These are phyloP conservation scores for Cyclophora albipunctata DNA, from an alignment of 2,888 invertebrate genomes.

Conservation along the genomic window DNA sequence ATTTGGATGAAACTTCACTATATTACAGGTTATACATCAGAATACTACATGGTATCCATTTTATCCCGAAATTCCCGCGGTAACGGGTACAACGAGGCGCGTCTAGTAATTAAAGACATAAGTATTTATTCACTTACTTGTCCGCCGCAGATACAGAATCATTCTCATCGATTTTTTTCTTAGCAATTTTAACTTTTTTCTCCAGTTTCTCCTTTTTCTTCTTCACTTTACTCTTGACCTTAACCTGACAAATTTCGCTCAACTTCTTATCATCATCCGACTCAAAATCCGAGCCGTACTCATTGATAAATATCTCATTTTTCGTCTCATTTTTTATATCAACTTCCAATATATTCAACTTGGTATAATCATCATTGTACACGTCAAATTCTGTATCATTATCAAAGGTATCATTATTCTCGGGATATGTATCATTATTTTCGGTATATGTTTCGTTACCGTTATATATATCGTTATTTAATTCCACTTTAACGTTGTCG, in stretches of 20 bases:
- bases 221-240: slow-evolving; percentile 21
- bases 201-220: slow-evolving; percentile 23
- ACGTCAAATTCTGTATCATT: slow-evolving; percentile 1
- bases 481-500: slow-evolving; percentile 24
- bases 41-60: too few relatives aligned
- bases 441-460: neutral
- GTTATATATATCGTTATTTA: slow-evolving; percentile 3
- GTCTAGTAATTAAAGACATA: too few relatives aligned
- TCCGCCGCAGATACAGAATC: slow-evolving; percentile 37
- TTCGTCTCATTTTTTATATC: slow-evolving; percentile 37
- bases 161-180: slow-evolving; percentile 23
- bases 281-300: slow-evolving; percentile 36
- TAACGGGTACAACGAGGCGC: too few relatives aligned
- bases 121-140: slow-evolving; percentile 30
- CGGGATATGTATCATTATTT: neutral
- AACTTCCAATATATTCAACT: slow-evolving; percentile 21
- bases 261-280: slow-evolving; percentile 43
- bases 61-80: too few relatives aligned
- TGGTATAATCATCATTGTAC: neutral
- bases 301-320: slow-evolving; percentile 47
- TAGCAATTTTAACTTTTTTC: slow-evolving; percentile 19
- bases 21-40: too few relatives aligned
- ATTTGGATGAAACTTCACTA: too few relatives aligned
- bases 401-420: neutral
- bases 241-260: slow-evolving; percentile 40